Percentiles rank a stretch among this genome's conserved stretches.
These are phyloP conservation scores for Neomonachus schauinslandi DNA, from an alignment of 2,113 vertebrate species.

Conservation along the genomic window DNA sequence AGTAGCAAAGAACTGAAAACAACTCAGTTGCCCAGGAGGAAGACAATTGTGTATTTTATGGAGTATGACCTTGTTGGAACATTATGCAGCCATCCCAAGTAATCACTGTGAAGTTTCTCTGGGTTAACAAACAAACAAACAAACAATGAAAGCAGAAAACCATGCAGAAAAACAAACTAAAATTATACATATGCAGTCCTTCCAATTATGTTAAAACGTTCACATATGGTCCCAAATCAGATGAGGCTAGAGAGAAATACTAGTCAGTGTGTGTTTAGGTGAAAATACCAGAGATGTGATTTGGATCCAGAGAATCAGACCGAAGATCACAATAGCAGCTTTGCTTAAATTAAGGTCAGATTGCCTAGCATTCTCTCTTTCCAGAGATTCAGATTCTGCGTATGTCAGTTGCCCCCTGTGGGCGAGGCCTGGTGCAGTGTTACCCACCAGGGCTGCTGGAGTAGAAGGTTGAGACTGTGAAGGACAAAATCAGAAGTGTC, in stretches of 20 bases:
- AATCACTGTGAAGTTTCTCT: neutral
- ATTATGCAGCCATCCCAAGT: neutral
- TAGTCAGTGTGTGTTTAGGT: neutral
- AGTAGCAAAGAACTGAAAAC: slow-evolving; percentile 2
- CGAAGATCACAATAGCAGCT: neutral
- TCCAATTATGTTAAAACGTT: neutral
- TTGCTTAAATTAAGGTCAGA: neutral
- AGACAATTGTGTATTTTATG: neutral
- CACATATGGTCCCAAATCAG: neutral
- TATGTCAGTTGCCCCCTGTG: neutral
- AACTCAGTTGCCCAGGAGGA: neutral
- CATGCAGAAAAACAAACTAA: neutral
- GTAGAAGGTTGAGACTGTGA: neutral
- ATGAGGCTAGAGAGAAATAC: neutral
- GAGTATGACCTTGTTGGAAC: neutral
- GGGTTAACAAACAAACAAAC: neutral
- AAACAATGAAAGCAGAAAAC: neutral
- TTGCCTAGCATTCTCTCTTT: neutral
- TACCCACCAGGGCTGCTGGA: neutral
- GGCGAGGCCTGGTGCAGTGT: neutral
- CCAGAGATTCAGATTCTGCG: neutral
- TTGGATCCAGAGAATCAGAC: neutral
- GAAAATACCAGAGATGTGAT: neutral
- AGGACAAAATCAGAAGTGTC: neutral
- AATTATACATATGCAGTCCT: neutral